A percentile compares a stretch with the other conserved stretches of the same genome.
Conservation (phyloP, 2,113 vertebrate species). For the Nematolebias whitei region DNA sequence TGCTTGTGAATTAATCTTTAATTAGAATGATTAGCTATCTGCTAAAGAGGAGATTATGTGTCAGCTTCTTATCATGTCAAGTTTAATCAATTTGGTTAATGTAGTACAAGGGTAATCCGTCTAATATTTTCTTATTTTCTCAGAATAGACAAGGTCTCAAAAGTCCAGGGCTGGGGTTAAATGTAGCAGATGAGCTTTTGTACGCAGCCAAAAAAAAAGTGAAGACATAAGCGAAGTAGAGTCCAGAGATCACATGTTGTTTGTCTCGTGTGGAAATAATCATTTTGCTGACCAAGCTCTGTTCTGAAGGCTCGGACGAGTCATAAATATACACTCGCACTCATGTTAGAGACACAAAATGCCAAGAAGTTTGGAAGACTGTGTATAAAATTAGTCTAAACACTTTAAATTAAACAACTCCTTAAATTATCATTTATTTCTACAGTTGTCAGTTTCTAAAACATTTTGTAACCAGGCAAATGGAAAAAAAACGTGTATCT, state of each 20-base stretch:
- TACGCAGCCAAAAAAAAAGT: constrained; percentile 61
- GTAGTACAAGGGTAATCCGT: not conserved
- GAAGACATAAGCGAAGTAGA: constrained; percentile 58
- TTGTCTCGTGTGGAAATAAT: constrained; percentile 57
- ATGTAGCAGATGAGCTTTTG: constrained; percentile 30
- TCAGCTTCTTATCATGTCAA: not conserved
- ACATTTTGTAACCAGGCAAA: too few species aligned
- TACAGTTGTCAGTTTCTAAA: too few species aligned
- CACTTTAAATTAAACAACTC: not conserved
- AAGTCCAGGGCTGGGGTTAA: constrained; percentile 43
- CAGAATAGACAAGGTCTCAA: not conserved
- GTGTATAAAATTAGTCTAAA: not conserved
- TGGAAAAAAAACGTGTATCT: too few species aligned
- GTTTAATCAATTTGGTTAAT: not conserved
- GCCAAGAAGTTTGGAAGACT: constrained; percentile 1
- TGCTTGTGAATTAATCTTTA: not conserved
- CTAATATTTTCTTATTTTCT: constrained; percentile 7
- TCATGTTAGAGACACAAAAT: constrained; percentile 32
- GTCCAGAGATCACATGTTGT: constrained; percentile 72
- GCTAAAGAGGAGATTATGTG: not conserved
- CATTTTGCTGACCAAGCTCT: constrained; percentile 67
- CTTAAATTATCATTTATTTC: not conserved
- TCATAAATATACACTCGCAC: constrained; percentile 30
- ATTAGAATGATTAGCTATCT: not conserved
- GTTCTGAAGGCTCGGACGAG: constrained; percentile 14